Percentiles rank a stretch among this genome's conserved stretches.
These are phyloP conservation scores for Drosophila kokeensis DNA, from an alignment of 2,888 invertebrate species.

Conservation along the genomic window DNA sequence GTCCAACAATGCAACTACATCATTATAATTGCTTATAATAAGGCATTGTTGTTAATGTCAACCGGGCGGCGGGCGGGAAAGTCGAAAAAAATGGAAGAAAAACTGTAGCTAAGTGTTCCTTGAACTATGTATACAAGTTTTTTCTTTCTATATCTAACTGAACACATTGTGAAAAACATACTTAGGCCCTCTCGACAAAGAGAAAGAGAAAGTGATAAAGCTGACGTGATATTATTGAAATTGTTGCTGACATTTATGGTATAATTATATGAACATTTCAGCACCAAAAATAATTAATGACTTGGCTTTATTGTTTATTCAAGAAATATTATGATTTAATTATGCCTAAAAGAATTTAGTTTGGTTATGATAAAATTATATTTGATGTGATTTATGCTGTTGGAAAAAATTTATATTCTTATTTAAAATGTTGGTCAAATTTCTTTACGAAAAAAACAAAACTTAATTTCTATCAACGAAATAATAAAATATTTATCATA, in stretches of 20 bases:
- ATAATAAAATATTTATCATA: background rate
- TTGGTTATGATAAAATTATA: background rate
- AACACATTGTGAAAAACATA: background rate
- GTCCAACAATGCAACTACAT: conserved; percentile 48
- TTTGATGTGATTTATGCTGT: background rate
- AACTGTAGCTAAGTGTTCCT: background rate
- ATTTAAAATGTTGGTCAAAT: background rate
- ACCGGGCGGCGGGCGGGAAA: background rate
- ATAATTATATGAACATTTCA: background rate
- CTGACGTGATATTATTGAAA: background rate
- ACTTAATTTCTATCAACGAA: background rate
- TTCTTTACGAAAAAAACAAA: background rate
- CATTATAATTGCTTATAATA: conserved; percentile 37
- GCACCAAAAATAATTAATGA: conserved; percentile 10
- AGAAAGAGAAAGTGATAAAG: background rate
- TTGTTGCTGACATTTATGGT: conserved; percentile 2
- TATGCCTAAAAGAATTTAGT: background rate
- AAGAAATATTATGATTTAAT: background rate
- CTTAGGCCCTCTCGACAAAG: background rate
- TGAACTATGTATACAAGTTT: background rate
- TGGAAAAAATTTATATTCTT: background rate
- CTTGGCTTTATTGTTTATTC: background rate
- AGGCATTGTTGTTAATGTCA: conserved; percentile 5
- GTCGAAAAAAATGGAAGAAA: background rate
- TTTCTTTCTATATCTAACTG: background rate